Conservation (phyloP, 2,113 vertebrate species). For the Spea multiplicata region DNA sequence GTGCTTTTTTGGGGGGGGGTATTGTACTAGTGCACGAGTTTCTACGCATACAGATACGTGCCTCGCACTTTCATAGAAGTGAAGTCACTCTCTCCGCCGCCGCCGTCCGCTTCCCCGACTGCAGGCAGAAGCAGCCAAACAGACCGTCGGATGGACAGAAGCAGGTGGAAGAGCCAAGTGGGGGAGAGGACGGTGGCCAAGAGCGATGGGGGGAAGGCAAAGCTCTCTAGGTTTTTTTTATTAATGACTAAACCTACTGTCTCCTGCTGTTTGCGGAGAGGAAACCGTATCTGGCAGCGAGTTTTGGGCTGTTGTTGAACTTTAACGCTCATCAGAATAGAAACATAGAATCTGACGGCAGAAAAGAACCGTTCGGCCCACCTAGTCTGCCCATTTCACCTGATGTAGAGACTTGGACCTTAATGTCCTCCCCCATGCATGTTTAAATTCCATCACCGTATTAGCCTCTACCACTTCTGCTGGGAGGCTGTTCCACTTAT, state of each 20-base stretch:
- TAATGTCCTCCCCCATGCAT: no score
- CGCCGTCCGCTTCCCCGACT: constrained; percentile 19
- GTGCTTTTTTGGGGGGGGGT: background rate
- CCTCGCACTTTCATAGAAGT: background rate
- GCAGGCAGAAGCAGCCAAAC: constrained; percentile 57
- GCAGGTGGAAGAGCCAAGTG: constrained; percentile 31
- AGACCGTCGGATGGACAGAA: constrained; percentile 46
- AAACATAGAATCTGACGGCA: no score
- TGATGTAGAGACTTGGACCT: no score
- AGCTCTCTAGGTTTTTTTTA: background rate
- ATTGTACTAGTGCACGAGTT: background rate
- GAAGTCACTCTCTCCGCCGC: constrained; percentile 8
- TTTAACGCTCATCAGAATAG: no score
- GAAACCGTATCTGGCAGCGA: background rate
- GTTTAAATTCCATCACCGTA: no score
- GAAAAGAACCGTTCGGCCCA: no score
- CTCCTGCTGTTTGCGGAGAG: background rate
- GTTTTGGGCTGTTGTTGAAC: no score
- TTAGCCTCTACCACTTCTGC: no score
- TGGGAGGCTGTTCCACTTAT: no score
- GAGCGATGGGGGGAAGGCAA: constrained; percentile 1
- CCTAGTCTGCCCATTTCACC: no score
- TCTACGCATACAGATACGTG: background rate
- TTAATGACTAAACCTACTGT: background rate
- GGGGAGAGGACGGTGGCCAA: constrained; percentile 14